Percentiles rank a stretch among this genome's conserved stretches.
These are phyloP conservation scores for Onychomys leucogaster DNA, from an alignment of 2,797 vertebrate genomes.

Conservation along the genomic window DNA sequence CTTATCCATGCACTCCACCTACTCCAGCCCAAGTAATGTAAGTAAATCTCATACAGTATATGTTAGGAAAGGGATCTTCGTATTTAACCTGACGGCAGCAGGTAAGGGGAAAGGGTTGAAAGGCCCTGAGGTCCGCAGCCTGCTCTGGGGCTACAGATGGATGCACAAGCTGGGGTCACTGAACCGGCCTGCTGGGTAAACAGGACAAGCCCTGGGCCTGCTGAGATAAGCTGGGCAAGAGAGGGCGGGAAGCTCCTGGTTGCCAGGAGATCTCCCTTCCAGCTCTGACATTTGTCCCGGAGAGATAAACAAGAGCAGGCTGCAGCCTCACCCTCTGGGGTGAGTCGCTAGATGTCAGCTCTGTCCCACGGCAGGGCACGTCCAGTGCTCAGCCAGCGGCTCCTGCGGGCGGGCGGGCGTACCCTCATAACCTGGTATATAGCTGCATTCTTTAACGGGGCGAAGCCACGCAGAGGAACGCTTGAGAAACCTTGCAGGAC, in stretches of 20 bases:
- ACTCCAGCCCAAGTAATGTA: background rate
- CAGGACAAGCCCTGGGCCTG: conserved; percentile 74
- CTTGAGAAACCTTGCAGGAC: conserved; percentile 42
- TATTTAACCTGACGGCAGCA: background rate
- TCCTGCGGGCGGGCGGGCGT: background rate
- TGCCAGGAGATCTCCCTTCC: conserved; percentile 73
- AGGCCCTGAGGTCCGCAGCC: background rate
- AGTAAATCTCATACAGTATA: background rate
- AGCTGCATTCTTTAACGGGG: conserved; percentile 21
- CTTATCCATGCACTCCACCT: background rate
- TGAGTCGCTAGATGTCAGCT: conserved; percentile 79
- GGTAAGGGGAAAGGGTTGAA: background rate
- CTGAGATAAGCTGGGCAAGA: conserved; percentile 74
- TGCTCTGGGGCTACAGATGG: background rate
- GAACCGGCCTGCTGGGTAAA: conserved; percentile 50
- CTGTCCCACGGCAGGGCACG: conserved; percentile 38
- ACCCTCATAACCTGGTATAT: conserved; percentile 62
- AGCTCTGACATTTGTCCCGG: conserved; percentile 59
- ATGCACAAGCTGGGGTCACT: conserved; percentile 35
- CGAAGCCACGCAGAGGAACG: background rate
- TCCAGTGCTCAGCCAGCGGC: background rate
- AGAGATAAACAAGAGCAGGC: conserved; percentile 74
- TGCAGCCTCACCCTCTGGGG: background rate
- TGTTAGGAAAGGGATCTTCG: background rate
- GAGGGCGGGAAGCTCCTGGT: background rate